phyloP scores from a whole-genome alignment of 1,140 invertebrate genomes.

The Aphaenogaster floridana region DNA sequence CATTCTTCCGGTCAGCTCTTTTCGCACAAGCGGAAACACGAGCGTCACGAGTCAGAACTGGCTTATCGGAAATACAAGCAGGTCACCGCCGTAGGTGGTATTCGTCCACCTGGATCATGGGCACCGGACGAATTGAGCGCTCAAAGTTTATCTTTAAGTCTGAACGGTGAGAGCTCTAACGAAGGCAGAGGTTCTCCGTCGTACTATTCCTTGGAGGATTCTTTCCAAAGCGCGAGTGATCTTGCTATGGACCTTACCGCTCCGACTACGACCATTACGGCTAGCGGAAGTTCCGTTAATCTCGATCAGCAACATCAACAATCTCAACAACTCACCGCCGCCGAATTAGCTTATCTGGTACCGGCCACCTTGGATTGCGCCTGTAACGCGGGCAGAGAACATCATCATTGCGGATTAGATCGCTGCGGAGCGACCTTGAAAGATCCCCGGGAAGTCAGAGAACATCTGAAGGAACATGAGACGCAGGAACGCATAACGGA shows the following conservation, averaged over 20 bases:
- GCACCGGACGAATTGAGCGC: constrained; percentile 76
- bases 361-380: constrained; percentile 81
- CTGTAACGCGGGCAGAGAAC: constrained; percentile 81
- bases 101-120: constrained; percentile 76
- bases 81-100: constrained; percentile 83
- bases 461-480: constrained; percentile 95
- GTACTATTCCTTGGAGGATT: constrained; percentile 85
- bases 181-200: constrained; percentile 86
- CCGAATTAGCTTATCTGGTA: constrained; percentile 73
- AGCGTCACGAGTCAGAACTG: constrained; percentile 95
- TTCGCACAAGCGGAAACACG: constrained; percentile 99
- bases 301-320: constrained; percentile 68
- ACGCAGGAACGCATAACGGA: constrained; percentile 95
- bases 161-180: constrained; percentile 87
- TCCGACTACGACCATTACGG: constrained; percentile 76
- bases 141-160: constrained; percentile 82
- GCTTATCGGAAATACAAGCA: constrained; percentile 93
- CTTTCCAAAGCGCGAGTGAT: constrained; percentile 85
- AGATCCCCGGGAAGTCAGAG: constrained; percentile 89
- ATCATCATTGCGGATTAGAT: constrained; percentile 85
- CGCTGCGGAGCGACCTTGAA: constrained; percentile 82
- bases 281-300: constrained; percentile 74
- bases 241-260: constrained; percentile 85
- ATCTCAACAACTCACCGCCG: constrained; percentile 67
- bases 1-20: constrained; percentile 99